These are phyloP conservation scores for Caenorhabditis plicata DNA, from an alignment of 2,888 invertebrate genomes.

Conservation along the genomic window DNA sequence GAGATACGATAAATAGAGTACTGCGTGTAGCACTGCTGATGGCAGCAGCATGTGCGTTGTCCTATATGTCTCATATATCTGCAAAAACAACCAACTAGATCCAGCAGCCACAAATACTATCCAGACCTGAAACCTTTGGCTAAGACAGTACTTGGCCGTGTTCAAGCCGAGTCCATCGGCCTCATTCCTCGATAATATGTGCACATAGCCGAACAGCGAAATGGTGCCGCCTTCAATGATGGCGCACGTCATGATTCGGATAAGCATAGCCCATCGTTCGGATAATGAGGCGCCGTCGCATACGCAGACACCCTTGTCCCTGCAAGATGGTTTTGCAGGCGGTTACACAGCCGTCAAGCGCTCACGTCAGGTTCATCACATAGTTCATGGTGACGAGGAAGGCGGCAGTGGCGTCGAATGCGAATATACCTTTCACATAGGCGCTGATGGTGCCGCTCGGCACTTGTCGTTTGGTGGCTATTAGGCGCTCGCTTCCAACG, in stretches of 20 bases:
- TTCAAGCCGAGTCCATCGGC: conserved; percentile 34
- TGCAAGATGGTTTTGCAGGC: conserved; percentile 10
- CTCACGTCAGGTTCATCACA: conserved; percentile 24
- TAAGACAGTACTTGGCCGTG: conserved; percentile 33
- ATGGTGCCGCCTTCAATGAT: conserved; percentile 30
- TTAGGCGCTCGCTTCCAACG: conserved; percentile 27
- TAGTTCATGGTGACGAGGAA: conserved; percentile 29
- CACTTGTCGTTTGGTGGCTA: conserved; percentile 23
- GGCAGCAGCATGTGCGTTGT: conserved; percentile 36
- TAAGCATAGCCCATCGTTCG: conserved; percentile 21
- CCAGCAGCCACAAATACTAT: background rate
- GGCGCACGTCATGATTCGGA: conserved; percentile 26
- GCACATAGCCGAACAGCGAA: conserved; percentile 31
- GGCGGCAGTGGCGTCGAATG: conserved; percentile 14
- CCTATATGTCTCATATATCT: conserved; percentile 38
- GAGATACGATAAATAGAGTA: conserved; percentile 31
- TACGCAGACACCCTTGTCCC: conserved; percentile 25
- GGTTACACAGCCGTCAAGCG: background rate
- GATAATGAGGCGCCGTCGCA: conserved; percentile 36
- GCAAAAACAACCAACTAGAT: too few species aligned
- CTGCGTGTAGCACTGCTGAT: conserved; percentile 32
- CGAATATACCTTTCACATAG: conserved; percentile 19
- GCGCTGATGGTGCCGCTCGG: conserved; percentile 22
- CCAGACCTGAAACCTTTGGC: conserved; percentile 26
- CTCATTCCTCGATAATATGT: conserved; percentile 22